These are phyloP conservation scores for Porites australiensis DNA, from an alignment of 64 coral and sea anemone species.

Conservation along the genomic window DNA sequence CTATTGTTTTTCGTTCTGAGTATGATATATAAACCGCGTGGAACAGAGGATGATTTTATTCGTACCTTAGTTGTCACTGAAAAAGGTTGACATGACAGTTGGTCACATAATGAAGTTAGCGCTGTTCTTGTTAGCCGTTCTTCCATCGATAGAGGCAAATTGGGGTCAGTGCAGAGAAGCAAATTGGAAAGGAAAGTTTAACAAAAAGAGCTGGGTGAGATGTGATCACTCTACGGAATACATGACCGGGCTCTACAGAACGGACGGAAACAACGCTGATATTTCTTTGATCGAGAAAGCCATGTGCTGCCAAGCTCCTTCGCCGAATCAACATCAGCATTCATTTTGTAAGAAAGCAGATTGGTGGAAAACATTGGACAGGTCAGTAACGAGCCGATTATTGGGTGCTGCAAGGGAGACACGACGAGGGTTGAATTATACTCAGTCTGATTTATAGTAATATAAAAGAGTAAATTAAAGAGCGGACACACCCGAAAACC, in stretches of 20 bases:
- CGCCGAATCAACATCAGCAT: background rate
- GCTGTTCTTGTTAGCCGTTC: background rate
- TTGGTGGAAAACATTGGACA: slow-evolving; percentile 18
- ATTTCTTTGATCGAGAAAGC: slow-evolving; percentile 31
- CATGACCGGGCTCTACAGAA: slow-evolving; percentile 34
- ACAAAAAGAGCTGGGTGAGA: slow-evolving; percentile 8
- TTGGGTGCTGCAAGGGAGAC: too few species aligned
- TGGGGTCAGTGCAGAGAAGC: background rate
- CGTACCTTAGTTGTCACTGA: too few species aligned
- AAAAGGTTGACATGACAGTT: too few species aligned
- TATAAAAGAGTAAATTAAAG: too few species aligned
- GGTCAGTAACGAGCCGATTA: background rate
- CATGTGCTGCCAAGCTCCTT: slow-evolving; percentile 1
- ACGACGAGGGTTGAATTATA: too few species aligned
- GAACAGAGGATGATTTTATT: too few species aligned
- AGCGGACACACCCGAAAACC: too few species aligned
- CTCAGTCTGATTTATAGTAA: too few species aligned
- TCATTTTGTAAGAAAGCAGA: slow-evolving; percentile 22
- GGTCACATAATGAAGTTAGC: too few species aligned
- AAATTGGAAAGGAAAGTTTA: slow-evolving; percentile 31
- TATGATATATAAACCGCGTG: too few species aligned
- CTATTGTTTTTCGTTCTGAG: too few species aligned
- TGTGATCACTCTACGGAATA: slow-evolving; percentile 5
- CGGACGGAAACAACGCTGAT: background rate
- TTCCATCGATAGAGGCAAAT: background rate